These are phyloP conservation scores for Marmota flaviventris DNA, from an alignment of 2,113 vertebrate species.

Conservation along the genomic window DNA sequence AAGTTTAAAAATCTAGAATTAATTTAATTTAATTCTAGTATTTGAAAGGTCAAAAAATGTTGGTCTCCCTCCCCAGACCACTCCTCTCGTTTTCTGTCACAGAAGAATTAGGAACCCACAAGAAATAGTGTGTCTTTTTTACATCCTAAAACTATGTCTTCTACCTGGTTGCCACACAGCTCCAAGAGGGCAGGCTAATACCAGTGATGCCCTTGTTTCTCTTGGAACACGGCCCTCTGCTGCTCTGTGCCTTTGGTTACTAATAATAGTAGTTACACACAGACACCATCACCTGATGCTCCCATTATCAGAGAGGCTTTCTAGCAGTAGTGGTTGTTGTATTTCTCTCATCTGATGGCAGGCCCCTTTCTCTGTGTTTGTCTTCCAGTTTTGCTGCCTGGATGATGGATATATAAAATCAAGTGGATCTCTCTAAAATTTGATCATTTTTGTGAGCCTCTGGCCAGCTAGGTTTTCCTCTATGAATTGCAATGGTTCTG, in stretches of 20 bases:
- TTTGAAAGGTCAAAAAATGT: neutral
- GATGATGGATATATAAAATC: accelerated
- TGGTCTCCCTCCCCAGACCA: neutral
- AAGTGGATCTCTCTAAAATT: neutral
- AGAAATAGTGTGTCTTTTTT: neutral
- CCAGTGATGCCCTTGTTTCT: too few relatives aligned
- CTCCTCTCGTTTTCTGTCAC: neutral
- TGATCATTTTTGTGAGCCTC: neutral
- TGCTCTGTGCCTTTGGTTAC: neutral
- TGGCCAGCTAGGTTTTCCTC: neutral
- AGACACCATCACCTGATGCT: neutral
- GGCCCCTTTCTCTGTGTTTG: neutral
- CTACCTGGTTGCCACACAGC: neutral
- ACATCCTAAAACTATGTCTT: neutral
- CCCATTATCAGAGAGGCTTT: neutral
- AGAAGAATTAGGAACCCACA: neutral
- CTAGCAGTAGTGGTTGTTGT: neutral
- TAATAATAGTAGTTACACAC: too few relatives aligned
- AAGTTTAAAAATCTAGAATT: neutral
- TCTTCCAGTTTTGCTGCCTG: neutral
- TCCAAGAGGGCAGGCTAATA: neutral
- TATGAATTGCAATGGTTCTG: neutral
- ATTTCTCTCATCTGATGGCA: neutral
- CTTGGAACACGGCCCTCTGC: neutral
- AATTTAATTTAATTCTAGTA: neutral